These are phyloP conservation scores for Drosophila pseudotalamancana DNA, from an alignment of 2,888 invertebrate genomes.

Conservation along the genomic window DNA sequence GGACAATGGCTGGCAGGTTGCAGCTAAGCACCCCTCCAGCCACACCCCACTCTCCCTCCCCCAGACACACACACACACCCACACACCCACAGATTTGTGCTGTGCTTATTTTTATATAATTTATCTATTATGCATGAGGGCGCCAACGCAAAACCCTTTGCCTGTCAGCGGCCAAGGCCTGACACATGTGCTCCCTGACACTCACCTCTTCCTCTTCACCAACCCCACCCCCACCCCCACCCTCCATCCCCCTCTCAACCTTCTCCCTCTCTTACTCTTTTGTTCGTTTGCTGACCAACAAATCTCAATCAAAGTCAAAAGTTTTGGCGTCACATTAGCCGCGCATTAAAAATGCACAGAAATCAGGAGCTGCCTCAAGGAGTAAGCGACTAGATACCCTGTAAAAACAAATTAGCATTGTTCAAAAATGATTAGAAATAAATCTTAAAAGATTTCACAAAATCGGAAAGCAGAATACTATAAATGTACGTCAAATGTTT, in stretches of 20 bases:
- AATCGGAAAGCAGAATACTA: too few species aligned
- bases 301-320: slow-evolving; percentile 72
- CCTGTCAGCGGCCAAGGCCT: slow-evolving; percentile 55
- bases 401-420: not conserved
- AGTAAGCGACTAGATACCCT: slow-evolving; percentile 13
- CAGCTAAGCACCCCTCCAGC: slow-evolving; percentile 22
- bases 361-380: slow-evolving; percentile 19
- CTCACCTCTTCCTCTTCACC: too few species aligned
- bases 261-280: not conserved
- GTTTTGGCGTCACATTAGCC: slow-evolving; percentile 78
- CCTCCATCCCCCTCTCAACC: not conserved
- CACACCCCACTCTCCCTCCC: not conserved
- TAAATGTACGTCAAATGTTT: too few species aligned
- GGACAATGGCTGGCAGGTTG: slow-evolving; percentile 69
- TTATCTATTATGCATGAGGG: slow-evolving; percentile 82
- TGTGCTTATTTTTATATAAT: slow-evolving; percentile 81
- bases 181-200: slow-evolving; percentile 41
- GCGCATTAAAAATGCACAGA: slow-evolving; percentile 81
- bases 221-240: not conserved
- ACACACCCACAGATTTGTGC: slow-evolving; percentile 22
- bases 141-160: slow-evolving; percentile 59
- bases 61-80: not conserved
- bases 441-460: too few species aligned
- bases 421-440: too few species aligned
- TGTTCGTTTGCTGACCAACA: slow-evolving; percentile 56